phyloP scores from a whole-genome alignment of 1,140 invertebrate species.

The Tachypleus tridentatus region DNA sequence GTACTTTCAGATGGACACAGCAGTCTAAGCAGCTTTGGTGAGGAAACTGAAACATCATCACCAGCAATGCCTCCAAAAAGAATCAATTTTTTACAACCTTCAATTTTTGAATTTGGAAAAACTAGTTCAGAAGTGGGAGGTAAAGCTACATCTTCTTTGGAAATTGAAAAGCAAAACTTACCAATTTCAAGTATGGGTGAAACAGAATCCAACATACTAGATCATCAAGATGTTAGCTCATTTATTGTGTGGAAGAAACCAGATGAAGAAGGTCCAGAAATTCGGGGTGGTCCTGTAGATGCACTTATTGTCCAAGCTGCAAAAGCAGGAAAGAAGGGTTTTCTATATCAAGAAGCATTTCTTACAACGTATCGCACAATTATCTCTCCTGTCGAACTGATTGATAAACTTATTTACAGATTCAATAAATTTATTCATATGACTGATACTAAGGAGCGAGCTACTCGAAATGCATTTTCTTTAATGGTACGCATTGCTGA shows the following conservation, averaged over 20 bases:
- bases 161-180: too few species aligned
- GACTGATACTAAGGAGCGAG: conserved; percentile 48
- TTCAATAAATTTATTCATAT: conserved; percentile 61
- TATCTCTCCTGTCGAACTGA: conserved; percentile 70
- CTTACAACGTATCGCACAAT: conserved; percentile 93
- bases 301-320: conserved; percentile 87
- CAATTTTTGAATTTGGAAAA: too few species aligned
- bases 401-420: conserved; percentile 73
- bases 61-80: conserved; percentile 23
- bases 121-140: too few species aligned
- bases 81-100: conserved; percentile 3
- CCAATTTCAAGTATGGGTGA: too few species aligned
- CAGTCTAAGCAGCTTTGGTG: conserved; percentile 3
- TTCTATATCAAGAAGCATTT: conserved; percentile 92
- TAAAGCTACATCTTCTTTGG: too few species aligned
- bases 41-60: conserved; percentile 4
- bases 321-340: conserved; percentile 68
- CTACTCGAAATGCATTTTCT: conserved; percentile 72
- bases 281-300: conserved; percentile 78
- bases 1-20: conserved; percentile 13
- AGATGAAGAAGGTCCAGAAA: conserved; percentile 68
- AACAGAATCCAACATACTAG: conserved; percentile 39
- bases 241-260: conserved; percentile 62
- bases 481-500: conserved; percentile 82
- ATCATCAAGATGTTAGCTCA: conserved; percentile 64